Base-by-base conservation (phyloP, 2,888 invertebrate genomes). In the Drosophila siamana region DNA sequence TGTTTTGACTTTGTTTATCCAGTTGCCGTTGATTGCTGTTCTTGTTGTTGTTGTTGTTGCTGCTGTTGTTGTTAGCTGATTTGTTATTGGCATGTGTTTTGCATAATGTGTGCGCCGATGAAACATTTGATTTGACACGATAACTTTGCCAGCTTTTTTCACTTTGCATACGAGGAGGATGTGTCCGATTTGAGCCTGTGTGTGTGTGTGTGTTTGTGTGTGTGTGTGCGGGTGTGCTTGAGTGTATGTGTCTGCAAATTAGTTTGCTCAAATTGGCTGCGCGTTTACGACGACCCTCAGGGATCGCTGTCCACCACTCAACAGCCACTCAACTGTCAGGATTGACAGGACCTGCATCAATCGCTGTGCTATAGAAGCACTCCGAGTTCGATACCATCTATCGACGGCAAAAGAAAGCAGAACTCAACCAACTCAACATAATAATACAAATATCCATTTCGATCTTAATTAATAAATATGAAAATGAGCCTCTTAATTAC, bases 91-190 rank as follows among this genome's bases (percentile, higher is more conserved):
- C 63, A 64, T 62, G 66, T 67, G 69, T 60, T 83, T 86, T 84
- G 74, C 83, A 82, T 82, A 85, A 75, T 78, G 63, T 75, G 55
- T 46, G 19, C 47, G 41, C 40, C 56, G 59, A 65, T 59, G 50
- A 44, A 60, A 57, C 71, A 69, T 80, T 78, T 69, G 65, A 81
- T 72, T 64, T 55, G 63, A 59, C 71, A 62, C 46, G 71, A 73
- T 57, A 62, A 44, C 44, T 47, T 61, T 26, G n/a, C 8, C 44
- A 48, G 11, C 30, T 33, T 52, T 24, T 13, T 30, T 13, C 7
- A 6, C 5, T 38, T 38, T 38, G 36, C 6, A 44, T 28, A 9
- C 30, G 40, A 24, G 30, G 2, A 30, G 19, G 9, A 2, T 28
- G 44, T 41, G 43, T 44, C 24, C 8, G 22, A 5, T 41, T 16